Conservation (phyloP, 2,888 invertebrate species). For the Leucozona laternaria region DNA sequence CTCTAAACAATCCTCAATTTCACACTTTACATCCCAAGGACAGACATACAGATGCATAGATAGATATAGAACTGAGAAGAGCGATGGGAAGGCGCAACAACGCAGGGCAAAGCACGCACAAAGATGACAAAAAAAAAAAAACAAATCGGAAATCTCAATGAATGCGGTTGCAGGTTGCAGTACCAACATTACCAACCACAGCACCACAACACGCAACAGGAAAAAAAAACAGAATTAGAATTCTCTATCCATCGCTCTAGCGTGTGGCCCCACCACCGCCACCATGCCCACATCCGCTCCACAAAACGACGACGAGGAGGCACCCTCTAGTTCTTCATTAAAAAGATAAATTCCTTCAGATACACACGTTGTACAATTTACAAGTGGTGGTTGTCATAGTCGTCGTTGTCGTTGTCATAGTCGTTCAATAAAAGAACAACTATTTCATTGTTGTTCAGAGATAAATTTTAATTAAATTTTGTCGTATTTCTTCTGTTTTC, state of each 20-base stretch:
- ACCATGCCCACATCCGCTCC: constrained; percentile 42
- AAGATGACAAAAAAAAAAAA: neutral
- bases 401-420: constrained; percentile 39
- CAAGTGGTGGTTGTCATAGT: constrained; percentile 45
- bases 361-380: constrained; percentile 41
- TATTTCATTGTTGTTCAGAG: constrained; percentile 65
- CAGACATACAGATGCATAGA: neutral
- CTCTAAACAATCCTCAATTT: constrained; percentile 43
- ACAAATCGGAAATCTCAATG: constrained; percentile 52
- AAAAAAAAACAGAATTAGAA: constrained; percentile 56
- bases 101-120: constrained; percentile 5
- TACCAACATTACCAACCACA: constrained; percentile 1
- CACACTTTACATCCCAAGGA: constrained; percentile 48
- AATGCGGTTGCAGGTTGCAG: constrained; percentile 38
- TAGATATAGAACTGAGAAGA: neutral
- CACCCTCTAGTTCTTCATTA: constrained; percentile 69
- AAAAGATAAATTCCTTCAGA: constrained; percentile 73
- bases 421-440: constrained; percentile 62
- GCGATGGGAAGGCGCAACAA: neutral
- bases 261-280: neutral
- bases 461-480: constrained; percentile 72
- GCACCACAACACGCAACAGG: neutral
- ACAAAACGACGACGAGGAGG: constrained; percentile 36
- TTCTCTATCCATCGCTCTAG: constrained; percentile 19
- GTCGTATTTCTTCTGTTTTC: constrained; percentile 44